Base-by-base conservation (phyloP, 1,140 invertebrate species). In the Drosophila teissieri region DNA sequence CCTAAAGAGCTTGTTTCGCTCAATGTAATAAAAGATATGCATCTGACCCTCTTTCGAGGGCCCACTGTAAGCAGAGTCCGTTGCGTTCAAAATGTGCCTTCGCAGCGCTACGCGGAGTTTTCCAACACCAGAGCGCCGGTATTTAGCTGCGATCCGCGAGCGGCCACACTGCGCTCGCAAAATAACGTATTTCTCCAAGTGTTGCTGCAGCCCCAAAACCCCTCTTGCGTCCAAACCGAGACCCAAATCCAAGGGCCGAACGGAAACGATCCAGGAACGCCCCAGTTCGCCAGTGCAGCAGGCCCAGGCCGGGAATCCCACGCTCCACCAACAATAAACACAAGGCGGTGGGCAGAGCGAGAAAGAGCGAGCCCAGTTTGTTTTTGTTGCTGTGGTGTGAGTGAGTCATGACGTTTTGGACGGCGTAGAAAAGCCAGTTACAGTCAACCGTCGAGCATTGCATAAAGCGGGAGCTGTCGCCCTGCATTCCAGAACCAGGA, bases 321-420 rank as follows among this genome's bases (percentile, higher is more conserved):
- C 7, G n/a, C 15, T 31, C 31, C 1, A 31, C 6, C 15, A 7
- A 22, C 37, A 14, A 39, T 14, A 39, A 39, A 39, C 12, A 8
- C 17, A 7, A 15, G 17, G 15, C 42, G 15, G 34, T 12, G 19
- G 45, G 40, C 45, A 48, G 44, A 63, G 61, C 24, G 61, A 62
- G 57, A 31, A 22, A 36, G 57, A 46, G 56, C 48, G 15, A 19
- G 72, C 40, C 37, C 52, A 76, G 73, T 75, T 75, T 58, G 72
- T 67, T 75, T 62, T 75, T 75, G 72, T 75, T 64, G 72, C 40
- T 63, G 51, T 74, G 68, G 72, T 74, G 72, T 64, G 72, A 74
- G 72, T 74, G 72, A 74, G 70, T 74, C 72, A 74, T 75, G 72
- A 74, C 72, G 70, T 63, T 74, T 52, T 11, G 39, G 72, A 74